A percentile compares a stretch with the other conserved stretches of the same genome.
phyloP scores from a whole-genome alignment of 2,888 invertebrate species.

The Spatulosminthurus flaviceps region DNA sequence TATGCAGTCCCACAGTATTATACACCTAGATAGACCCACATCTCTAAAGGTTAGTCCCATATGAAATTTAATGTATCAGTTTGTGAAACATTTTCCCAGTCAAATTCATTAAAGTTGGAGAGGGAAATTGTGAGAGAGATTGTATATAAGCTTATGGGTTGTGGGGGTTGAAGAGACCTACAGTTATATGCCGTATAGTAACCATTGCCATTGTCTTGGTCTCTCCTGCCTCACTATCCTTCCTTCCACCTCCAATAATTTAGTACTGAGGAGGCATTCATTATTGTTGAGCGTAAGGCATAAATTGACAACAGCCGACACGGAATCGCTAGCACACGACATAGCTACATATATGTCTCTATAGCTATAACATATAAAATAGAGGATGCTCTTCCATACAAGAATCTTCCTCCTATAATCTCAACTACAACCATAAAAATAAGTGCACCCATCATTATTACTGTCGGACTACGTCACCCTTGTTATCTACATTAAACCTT shows the following conservation, averaged over 20 bases:
- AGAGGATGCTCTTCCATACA: no score
- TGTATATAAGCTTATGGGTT: no score
- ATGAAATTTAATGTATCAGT: conserved; percentile 37
- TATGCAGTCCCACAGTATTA: no score
- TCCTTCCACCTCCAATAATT: no score
- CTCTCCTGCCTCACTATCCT: no score
- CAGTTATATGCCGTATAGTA: background rate
- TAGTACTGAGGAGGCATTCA: no score
- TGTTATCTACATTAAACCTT: background rate
- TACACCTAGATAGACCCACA: no score
- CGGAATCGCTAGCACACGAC: no score
- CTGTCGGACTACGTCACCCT: background rate
- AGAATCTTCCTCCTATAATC: background rate
- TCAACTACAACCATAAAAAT: conserved; percentile 9
- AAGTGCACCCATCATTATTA: conserved; percentile 26
- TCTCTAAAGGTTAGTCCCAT: background rate
- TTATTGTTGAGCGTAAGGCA: no score
- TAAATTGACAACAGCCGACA: no score
- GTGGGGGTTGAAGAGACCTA: background rate
- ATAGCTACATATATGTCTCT: background rate
- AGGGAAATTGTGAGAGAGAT: background rate
- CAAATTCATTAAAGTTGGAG: background rate
- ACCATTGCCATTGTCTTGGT: no score
- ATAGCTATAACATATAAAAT: no score
- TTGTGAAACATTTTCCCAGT: conserved; percentile 30